Conservation (phyloP, 2,797 vertebrate species). For the Knipowitschia caucasica region DNA sequence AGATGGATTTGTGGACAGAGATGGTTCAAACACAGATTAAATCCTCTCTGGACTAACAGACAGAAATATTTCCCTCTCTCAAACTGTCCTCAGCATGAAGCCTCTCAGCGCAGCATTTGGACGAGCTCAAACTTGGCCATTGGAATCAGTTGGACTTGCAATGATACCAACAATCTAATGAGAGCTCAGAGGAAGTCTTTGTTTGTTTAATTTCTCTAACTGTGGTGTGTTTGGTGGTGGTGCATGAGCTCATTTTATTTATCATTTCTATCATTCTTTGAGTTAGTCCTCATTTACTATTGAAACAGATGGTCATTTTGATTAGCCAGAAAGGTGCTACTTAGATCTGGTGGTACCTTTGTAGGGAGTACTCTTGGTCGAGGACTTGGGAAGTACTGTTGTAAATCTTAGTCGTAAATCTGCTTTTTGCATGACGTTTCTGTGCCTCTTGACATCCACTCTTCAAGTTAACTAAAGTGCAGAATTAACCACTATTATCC, state of each 20-base stretch:
- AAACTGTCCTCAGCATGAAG: background rate
- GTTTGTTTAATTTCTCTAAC: background rate
- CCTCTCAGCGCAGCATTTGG: background rate
- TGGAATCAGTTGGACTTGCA: background rate
- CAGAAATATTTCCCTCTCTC: slow-evolving; percentile 5
- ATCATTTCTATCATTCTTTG: too few relatives aligned
- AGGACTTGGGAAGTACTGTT: too few relatives aligned
- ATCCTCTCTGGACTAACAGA: slow-evolving; percentile 16
- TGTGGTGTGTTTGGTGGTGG: too few relatives aligned
- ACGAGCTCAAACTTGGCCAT: background rate
- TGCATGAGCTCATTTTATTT: too few relatives aligned
- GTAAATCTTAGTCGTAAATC: too few relatives aligned
- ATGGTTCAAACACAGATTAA: slow-evolving; percentile 11
- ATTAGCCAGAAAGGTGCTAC: too few relatives aligned
- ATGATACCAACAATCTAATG: background rate
- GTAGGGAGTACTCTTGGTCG: too few relatives aligned
- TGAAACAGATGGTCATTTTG: too few relatives aligned
- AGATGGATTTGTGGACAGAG: slow-evolving; percentile 41
- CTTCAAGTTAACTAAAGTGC: background rate
- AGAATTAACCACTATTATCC: background rate
- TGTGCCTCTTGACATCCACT: background rate
- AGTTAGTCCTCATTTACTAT: too few relatives aligned
- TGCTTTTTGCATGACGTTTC: background rate
- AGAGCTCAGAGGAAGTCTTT: background rate
- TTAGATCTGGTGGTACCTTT: too few relatives aligned